Percentiles rank a stretch among this genome's conserved stretches.
Evolutionary conservation across 2,888 invertebrate genomes (phyloP).

Genomic region (Caradrina kadenii): DNA sequence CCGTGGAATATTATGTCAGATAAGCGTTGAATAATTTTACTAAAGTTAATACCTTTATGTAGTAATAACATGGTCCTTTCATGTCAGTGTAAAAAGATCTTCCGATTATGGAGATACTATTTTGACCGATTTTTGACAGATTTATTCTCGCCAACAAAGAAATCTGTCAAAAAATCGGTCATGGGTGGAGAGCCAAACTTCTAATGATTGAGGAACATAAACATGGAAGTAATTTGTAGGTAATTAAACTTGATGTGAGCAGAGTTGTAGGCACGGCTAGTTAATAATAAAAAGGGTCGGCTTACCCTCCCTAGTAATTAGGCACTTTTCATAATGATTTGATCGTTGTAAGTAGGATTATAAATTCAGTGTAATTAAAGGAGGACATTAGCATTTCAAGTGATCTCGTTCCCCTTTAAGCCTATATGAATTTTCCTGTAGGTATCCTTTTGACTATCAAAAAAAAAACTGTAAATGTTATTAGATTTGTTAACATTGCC

Average conservation of each 20-base stretch:
- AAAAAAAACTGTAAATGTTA: not conserved
- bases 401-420: conserved; percentile 19
- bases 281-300: conserved; percentile 6
- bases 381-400: conserved; percentile 31
- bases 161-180: too few species aligned
- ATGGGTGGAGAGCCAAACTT: too few species aligned
- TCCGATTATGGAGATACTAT: too few species aligned
- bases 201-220: not conserved
- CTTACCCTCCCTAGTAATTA: conserved; percentile 22
- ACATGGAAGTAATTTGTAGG: not conserved
- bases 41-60: not conserved
- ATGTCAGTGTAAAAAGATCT: not conserved
- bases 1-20: conserved; percentile 8
- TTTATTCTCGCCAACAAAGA: too few species aligned
- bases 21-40: conserved; percentile 8
- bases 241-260: not conserved
- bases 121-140: too few species aligned
- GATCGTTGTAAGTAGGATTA: conserved; percentile 30
- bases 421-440: conserved; percentile 28
- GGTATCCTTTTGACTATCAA: conserved; percentile 1
- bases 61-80: not conserved
- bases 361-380: conserved; percentile 50
- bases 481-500: not conserved
- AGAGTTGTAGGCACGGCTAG: not conserved
- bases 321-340: conserved; percentile 38